Evolutionary conservation across 2,113 vertebrate genomes (phyloP).

Genomic region (Hydropotes inermis): DNA sequence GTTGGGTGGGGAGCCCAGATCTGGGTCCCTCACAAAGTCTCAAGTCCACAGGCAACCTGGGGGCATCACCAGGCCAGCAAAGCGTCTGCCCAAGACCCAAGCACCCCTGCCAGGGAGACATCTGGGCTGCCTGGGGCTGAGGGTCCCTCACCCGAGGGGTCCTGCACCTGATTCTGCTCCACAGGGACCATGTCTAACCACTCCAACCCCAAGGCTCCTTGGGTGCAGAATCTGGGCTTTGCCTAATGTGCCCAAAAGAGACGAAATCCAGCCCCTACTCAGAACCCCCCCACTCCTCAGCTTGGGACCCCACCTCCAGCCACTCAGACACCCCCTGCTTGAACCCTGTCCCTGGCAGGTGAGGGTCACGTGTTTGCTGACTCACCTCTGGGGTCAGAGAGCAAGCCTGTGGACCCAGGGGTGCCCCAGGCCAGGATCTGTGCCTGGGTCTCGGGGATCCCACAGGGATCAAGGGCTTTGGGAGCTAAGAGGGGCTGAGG

Average conservation of each 20-base stretch:
- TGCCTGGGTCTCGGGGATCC: background rate
- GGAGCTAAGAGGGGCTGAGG: background rate
- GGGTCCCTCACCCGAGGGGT: rapidly evolving
- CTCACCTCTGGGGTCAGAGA: background rate
- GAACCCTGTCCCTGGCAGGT: background rate
- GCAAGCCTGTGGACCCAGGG: background rate
- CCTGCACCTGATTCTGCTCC: background rate
- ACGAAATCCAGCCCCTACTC: background rate
- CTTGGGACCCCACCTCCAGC: background rate
- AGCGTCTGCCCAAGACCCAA: background rate
- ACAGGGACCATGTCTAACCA: rapidly evolving
- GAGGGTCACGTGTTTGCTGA: background rate
- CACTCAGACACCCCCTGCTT: background rate
- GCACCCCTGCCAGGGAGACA: background rate
- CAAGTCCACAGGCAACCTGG: background rate
- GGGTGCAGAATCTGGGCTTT: background rate
- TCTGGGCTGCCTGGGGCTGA: rapidly evolving
- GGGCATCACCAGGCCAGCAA: background rate
- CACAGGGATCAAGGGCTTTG: background rate
- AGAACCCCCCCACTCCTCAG: background rate
- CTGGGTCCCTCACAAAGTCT: background rate
- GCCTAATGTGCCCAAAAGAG: background rate
- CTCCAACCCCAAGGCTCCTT: rapidly evolving
- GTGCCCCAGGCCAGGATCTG: background rate
- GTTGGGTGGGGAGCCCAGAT: background rate